phyloP scores from a whole-genome alignment of 2,888 invertebrate genomes.

The Rotaria socialis region DNA sequence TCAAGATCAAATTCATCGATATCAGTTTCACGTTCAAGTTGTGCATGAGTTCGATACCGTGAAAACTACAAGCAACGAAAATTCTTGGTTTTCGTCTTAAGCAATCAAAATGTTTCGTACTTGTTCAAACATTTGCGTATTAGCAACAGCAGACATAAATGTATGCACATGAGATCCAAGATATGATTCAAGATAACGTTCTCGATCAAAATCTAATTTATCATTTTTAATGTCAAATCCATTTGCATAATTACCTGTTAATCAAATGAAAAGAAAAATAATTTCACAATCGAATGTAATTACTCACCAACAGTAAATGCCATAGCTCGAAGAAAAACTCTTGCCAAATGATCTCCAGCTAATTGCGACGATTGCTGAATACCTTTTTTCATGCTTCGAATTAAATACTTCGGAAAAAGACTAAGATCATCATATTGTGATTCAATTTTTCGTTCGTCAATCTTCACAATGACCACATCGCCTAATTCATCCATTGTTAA shows the following conservation, averaged over 20 bases:
- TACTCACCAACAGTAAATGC: neutral
- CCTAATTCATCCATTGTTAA: neutral
- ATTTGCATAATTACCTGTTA: neutral
- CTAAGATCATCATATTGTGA: conserved; percentile 9
- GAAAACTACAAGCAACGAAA: neutral
- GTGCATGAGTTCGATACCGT: neutral
- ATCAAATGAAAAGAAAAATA: neutral
- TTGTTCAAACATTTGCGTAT: conserved; percentile 35
- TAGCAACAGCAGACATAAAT: conserved; percentile 2
- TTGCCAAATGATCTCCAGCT: neutral
- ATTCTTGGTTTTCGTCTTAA: too few relatives aligned
- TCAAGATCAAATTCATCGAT: conserved; percentile 29
- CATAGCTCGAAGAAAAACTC: neutral
- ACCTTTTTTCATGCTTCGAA: neutral
- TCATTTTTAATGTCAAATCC: neutral
- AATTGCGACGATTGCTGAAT: neutral
- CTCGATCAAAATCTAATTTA: conserved; percentile 33
- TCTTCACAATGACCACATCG: neutral
- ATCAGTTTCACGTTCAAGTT: neutral
- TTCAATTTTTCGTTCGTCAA: neutral
- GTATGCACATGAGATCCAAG: neutral
- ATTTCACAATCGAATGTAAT: too few relatives aligned
- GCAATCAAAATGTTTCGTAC: neutral
- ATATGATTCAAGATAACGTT: conserved; percentile 15
- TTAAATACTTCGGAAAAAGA: neutral